Evolutionary conservation across 2,113 vertebrate species (phyloP).

Genomic region (Gallinago media): DNA sequence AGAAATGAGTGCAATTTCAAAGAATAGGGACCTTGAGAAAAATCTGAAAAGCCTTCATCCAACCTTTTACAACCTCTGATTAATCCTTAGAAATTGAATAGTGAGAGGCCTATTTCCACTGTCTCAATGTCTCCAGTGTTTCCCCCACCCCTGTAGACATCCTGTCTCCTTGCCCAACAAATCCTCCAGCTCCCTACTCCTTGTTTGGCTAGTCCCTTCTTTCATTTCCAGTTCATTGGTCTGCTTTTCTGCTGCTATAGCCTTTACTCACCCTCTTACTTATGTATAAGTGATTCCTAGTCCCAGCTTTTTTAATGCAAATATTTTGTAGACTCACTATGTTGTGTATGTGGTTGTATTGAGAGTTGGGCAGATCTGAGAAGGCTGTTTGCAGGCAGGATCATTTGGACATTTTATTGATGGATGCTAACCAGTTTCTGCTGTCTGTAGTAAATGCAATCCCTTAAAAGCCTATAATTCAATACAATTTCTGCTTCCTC

Average conservation of each 20-base stretch:
- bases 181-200: neutral
- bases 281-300: neutral
- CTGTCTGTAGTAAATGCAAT: neutral
- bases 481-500: neutral
- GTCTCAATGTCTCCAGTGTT: neutral
- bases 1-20: constrained; percentile 5
- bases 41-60: constrained; percentile 26
- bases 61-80: constrained; percentile 17
- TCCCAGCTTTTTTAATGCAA: neutral
- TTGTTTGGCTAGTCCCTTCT: neutral
- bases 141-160: constrained; percentile 10
- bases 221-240: neutral
- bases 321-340: neutral
- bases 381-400: neutral
- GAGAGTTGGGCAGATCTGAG: neutral
- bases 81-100: constrained; percentile 27
- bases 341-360: neutral
- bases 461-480: neutral
- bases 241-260: neutral
- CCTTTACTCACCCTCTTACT: neutral
- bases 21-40: neutral
- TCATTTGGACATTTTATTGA: neutral
- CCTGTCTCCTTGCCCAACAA: constrained; percentile 36
- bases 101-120: neutral
- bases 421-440: neutral